These are phyloP conservation scores for Malthinus flaveolus DNA, from an alignment of 2,888 invertebrate genomes.

Conservation along the genomic window DNA sequence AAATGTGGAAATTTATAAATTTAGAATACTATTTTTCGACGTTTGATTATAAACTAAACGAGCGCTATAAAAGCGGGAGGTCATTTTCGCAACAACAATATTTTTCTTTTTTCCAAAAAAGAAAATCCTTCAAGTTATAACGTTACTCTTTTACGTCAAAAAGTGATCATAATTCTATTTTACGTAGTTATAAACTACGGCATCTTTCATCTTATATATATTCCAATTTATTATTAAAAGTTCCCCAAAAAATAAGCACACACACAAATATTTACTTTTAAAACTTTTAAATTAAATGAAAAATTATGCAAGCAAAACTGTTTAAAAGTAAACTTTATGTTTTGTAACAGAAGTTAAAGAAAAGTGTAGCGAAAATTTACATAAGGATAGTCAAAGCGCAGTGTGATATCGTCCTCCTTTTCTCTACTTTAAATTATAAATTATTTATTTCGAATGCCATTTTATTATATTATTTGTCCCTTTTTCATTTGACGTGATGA, in stretches of 20 bases:
- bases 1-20: background rate
- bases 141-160: too few species aligned
- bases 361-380: constrained; percentile 28
- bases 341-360: constrained; percentile 28
- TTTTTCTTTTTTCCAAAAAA: too few species aligned
- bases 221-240: too few species aligned
- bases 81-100: too few species aligned
- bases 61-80: constrained; percentile 5
- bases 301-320: constrained; percentile 28
- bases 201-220: too few species aligned
- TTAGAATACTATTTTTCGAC: too few species aligned
- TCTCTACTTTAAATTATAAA: constrained; percentile 24
- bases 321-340: constrained; percentile 24
- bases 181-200: too few species aligned
- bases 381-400: constrained; percentile 27
- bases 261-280: constrained; percentile 7
- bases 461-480: too few species aligned
- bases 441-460: background rate
- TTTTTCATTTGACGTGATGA: too few species aligned
- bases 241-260: too few species aligned
- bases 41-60: constrained; percentile 19
- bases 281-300: constrained; percentile 13
- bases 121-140: too few species aligned
- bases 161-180: too few species aligned
- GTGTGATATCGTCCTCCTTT: constrained; percentile 21